phyloP scores from a whole-genome alignment of 1,140 invertebrate genomes.

The Popillia japonica region DNA sequence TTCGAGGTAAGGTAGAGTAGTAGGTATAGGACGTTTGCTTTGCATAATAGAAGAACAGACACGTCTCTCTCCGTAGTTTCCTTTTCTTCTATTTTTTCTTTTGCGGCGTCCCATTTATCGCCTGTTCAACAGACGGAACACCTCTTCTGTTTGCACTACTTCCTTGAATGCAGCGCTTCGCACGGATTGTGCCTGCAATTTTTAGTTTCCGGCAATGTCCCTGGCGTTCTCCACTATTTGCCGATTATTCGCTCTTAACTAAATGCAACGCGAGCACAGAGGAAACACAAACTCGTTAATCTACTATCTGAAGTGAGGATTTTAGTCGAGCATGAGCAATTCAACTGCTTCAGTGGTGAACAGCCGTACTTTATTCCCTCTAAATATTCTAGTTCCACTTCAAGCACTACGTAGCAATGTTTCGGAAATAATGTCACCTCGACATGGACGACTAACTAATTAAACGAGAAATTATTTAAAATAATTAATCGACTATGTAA shows the following conservation, averaged over 20 bases:
- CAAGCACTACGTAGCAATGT: no score
- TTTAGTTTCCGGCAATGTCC: neutral
- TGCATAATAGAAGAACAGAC: neutral
- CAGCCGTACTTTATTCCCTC: no score
- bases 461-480: no score
- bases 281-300: neutral
- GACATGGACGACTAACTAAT: no score
- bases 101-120: constrained; percentile 6
- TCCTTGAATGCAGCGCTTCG: neutral
- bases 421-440: no score
- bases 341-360: neutral
- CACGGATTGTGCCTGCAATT: neutral
- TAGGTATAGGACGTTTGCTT: neutral
- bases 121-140: neutral
- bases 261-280: neutral
- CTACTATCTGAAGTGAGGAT: neutral
- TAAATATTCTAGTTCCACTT: no score
- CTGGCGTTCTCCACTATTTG: neutral
- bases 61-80: neutral
- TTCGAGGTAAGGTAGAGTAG: neutral
- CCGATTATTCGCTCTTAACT: neutral
- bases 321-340: neutral
- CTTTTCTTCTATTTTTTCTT: neutral
- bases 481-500: no score
- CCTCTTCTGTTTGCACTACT: neutral